phyloP scores from a whole-genome alignment of 2,797 vertebrate species.

The Oreochromis mossambicus region DNA sequence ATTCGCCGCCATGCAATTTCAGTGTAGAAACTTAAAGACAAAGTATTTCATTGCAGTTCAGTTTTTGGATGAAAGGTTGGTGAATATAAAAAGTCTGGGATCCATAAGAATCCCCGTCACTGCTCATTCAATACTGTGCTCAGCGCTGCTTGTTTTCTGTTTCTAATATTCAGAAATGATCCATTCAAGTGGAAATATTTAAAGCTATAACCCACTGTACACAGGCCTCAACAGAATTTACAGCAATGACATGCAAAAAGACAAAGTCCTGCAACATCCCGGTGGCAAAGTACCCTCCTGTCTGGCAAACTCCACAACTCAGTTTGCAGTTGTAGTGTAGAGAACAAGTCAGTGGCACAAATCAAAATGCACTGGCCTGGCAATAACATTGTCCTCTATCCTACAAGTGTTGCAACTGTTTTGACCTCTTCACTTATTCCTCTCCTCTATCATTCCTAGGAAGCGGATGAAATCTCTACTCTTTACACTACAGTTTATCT shows the following conservation, averaged over 20 bases:
- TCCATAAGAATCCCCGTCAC: neutral
- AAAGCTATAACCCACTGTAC: neutral
- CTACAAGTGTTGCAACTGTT: neutral
- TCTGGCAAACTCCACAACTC: neutral
- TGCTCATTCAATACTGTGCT: neutral
- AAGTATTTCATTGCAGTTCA: neutral
- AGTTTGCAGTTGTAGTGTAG: neutral
- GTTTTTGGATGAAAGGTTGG: neutral
- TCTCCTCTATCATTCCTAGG: neutral
- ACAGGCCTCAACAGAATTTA: neutral
- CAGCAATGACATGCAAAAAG: neutral
- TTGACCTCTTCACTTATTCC: rapidly evolving
- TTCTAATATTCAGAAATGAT: neutral
- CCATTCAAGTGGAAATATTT: neutral
- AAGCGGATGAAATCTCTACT: neutral
- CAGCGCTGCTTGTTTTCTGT: neutral
- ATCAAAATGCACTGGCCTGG: neutral
- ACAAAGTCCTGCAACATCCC: neutral
- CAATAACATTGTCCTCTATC: neutral
- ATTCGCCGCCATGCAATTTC: neutral
- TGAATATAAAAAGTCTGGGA: neutral
- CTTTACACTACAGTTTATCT: neutral
- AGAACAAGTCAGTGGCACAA: neutral
- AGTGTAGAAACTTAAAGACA: neutral
- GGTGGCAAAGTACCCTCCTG: neutral